A percentile compares a stretch with the other conserved stretches of the same genome.
These are phyloP conservation scores for Acanthosepion pharaonis DNA, from an alignment of 2,888 invertebrate species.

Conservation along the genomic window DNA sequence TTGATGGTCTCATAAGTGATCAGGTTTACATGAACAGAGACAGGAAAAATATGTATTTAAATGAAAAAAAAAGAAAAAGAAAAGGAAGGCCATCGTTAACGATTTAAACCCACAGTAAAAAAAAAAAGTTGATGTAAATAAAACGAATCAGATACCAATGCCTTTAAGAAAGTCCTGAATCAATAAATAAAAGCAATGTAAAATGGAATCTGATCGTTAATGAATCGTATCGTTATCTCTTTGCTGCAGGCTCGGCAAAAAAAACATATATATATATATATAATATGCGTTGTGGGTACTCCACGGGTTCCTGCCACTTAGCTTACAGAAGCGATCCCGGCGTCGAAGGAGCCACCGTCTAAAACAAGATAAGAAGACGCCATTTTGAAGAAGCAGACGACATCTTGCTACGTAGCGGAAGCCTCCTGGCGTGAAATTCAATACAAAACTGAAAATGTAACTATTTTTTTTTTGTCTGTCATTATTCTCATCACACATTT, in stretches of 20 bases:
- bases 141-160: background rate
- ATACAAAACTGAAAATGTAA: background rate
- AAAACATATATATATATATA: background rate
- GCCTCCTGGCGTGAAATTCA: background rate
- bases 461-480: background rate
- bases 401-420: background rate
- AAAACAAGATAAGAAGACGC: background rate
- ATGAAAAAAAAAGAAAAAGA: background rate
- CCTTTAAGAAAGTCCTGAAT: background rate
- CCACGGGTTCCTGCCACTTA: background rate
- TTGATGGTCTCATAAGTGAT: background rate
- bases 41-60: background rate
- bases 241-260: background rate
- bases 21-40: background rate
- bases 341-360: background rate
- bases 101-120: too few species aligned
- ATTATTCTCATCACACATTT: background rate
- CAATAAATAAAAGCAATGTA: background rate
- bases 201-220: background rate
- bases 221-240: background rate
- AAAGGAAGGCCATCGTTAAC: background rate
- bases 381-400: slow-evolving; percentile 9
- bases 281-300: background rate
- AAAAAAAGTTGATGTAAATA: background rate
- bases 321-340: background rate